These are phyloP conservation scores for Scaptomyza hsui DNA, from an alignment of 1,140 invertebrate genomes.

Conservation along the genomic window DNA sequence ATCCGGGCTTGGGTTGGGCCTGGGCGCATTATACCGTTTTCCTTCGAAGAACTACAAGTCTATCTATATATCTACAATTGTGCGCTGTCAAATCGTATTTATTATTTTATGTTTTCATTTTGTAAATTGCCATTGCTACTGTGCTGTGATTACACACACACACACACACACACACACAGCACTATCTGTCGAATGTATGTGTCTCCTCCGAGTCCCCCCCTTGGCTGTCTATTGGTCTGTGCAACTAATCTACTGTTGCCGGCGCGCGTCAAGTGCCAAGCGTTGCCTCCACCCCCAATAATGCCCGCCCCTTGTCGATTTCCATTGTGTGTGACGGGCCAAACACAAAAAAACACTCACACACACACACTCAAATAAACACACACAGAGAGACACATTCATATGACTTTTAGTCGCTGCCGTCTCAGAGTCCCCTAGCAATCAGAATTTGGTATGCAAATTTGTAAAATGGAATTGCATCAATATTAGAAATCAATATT, in stretches of 20 bases:
- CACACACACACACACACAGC: slow-evolving; percentile 55
- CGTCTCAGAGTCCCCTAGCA: slow-evolving; percentile 73
- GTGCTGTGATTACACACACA: slow-evolving; percentile 70
- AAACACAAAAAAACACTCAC: slow-evolving; percentile 23
- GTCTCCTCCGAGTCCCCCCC: slow-evolving; percentile 22
- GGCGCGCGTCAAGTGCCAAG: slow-evolving; percentile 74
- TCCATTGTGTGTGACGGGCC: slow-evolving; percentile 43
- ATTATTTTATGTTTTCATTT: slow-evolving; percentile 83
- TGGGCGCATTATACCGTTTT: slow-evolving; percentile 17
- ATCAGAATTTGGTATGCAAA: slow-evolving; percentile 80
- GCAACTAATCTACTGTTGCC: slow-evolving; percentile 78
- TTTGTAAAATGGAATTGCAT: slow-evolving; percentile 81
- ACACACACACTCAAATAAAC: slow-evolving; percentile 21
- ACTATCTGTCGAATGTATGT: slow-evolving; percentile 70
- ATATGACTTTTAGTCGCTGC: slow-evolving; percentile 19
- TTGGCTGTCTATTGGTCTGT: slow-evolving; percentile 27
- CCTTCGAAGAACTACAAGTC: slow-evolving; percentile 5
- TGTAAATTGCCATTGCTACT: slow-evolving; percentile 70
- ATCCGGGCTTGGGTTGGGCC: slow-evolving; percentile 10
- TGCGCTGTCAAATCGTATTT: slow-evolving; percentile 78
- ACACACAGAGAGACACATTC: slow-evolving; percentile 13
- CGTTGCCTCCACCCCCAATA: slow-evolving; percentile 26
- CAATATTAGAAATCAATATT: slow-evolving; percentile 82
- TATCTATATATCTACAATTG: slow-evolving; percentile 28
- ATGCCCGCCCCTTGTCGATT: slow-evolving; percentile 27